These are phyloP conservation scores for Cloeon dipterum DNA, from an alignment of 2,888 invertebrate species.

Conservation along the genomic window DNA sequence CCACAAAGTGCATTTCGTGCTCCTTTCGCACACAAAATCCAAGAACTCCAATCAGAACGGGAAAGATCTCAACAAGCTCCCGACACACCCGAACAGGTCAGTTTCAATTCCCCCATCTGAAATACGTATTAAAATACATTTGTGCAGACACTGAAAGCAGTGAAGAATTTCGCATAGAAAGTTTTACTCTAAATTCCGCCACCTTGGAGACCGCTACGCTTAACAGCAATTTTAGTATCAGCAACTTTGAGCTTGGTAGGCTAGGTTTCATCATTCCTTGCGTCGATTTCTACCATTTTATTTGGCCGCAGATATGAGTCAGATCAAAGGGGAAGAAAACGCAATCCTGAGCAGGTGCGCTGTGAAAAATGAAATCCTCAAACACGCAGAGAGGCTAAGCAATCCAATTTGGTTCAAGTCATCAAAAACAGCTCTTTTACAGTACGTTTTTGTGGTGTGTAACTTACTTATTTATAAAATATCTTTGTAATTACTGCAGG, in stretches of 20 bases:
- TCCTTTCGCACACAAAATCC: too few relatives aligned
- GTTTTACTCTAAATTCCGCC: conserved; percentile 12
- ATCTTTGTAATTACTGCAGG: conserved; percentile 11
- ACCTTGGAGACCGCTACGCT: conserved; percentile 5
- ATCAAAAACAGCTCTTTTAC: conserved; percentile 57
- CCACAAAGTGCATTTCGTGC: too few relatives aligned
- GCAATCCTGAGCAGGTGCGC: conserved; percentile 11
- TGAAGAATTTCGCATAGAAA: conserved; percentile 8
- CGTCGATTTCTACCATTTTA: background rate
- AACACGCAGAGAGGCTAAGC: conserved; percentile 47
- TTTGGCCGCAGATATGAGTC: background rate
- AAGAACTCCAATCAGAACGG: too few relatives aligned
- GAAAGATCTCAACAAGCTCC: background rate
- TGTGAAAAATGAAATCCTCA: conserved; percentile 34
- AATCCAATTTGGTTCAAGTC: conserved; percentile 60
- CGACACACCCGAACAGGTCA: too few relatives aligned
- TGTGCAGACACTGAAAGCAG: conserved; percentile 14
- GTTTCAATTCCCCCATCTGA: too few relatives aligned
- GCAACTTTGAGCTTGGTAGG: conserved; percentile 10
- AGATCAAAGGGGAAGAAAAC: conserved; percentile 4
- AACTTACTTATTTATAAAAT: background rate
- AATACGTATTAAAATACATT: conserved; percentile 3
- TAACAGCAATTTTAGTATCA: conserved; percentile 6
- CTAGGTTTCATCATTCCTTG: too few relatives aligned
- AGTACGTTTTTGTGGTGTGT: conserved; percentile 17